These are phyloP conservation scores for Falco rusticolus DNA, from an alignment of 2,797 vertebrate species.

Conservation along the genomic window DNA sequence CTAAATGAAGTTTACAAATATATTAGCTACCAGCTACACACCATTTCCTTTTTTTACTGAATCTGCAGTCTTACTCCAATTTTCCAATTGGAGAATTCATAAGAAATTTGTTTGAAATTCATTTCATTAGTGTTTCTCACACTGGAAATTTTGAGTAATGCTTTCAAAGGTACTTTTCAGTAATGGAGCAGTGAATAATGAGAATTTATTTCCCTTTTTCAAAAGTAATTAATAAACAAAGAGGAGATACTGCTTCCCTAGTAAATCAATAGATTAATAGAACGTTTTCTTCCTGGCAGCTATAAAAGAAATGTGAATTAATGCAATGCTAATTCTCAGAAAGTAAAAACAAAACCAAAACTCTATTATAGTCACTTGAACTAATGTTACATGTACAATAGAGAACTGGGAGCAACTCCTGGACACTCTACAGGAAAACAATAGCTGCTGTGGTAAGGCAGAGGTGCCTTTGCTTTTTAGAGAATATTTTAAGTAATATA, in stretches of 20 bases:
- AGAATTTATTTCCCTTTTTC: neutral
- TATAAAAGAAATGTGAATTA: constrained; percentile 1
- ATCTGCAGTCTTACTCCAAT: neutral
- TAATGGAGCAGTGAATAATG: neutral
- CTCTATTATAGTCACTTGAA: neutral
- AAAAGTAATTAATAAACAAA: constrained; percentile 28
- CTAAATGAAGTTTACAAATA: neutral
- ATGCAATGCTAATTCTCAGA: neutral
- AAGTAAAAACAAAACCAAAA: neutral
- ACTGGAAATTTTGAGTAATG: neutral
- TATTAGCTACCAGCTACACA: neutral
- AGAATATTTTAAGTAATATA: neutral
- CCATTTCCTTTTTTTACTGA: neutral
- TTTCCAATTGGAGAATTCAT: neutral
- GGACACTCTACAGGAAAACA: neutral
- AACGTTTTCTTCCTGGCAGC: neutral
- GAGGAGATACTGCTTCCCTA: neutral
- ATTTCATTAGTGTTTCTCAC: neutral
- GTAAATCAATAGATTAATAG: neutral
- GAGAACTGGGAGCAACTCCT: neutral
- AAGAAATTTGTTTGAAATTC: neutral
- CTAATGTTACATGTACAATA: neutral
- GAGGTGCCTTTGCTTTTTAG: neutral
- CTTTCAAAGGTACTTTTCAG: neutral
- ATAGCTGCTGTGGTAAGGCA: neutral